Percentiles rank a stretch among this genome's conserved stretches.
Conservation (phyloP, 2,888 invertebrate species). For the Pegoplata infirma region DNA sequence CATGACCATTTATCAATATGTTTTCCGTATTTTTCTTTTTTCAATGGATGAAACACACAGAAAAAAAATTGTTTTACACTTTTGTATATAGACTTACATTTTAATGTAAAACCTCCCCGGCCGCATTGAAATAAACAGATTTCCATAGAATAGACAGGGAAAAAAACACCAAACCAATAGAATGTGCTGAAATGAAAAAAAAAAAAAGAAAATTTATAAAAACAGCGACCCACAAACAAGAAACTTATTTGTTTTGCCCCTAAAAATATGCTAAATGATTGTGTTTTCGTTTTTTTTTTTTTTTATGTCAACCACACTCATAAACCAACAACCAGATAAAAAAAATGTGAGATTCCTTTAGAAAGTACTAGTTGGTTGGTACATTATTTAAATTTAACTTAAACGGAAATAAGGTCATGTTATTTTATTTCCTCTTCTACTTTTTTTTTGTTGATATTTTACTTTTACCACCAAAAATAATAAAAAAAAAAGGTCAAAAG, state of each 20-base stretch:
- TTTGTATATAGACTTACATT: slow-evolving; percentile 22
- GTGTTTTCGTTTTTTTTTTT: slow-evolving; percentile 21
- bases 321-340: slow-evolving; percentile 12
- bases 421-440: slow-evolving; percentile 29
- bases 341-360: slow-evolving; percentile 4
- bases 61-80: slow-evolving; percentile 7
- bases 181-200: not conserved
- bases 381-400: slow-evolving; percentile 43
- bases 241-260: slow-evolving; percentile 49
- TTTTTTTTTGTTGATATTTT: not conserved
- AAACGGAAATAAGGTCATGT: slow-evolving; percentile 53
- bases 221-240: not conserved
- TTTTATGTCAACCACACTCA: slow-evolving; percentile 25
- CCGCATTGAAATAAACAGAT: not conserved
- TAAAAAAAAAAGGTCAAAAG: slow-evolving; percentile 29
- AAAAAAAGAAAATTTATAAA: not conserved
- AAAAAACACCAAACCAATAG: not conserved
- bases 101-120: not conserved
- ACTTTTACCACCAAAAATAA: slow-evolving; percentile 2
- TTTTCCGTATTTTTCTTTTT: slow-evolving; percentile 25
- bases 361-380: too few species aligned
- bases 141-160: not conserved
- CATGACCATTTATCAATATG: slow-evolving; percentile 58
- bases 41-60: not conserved
- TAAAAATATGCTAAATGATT: slow-evolving; percentile 58